Percentiles rank a stretch among this genome's conserved stretches.
Evolutionary conservation across 2,113 vertebrate genomes (phyloP).

Genomic region (Alectura lathami): DNA sequence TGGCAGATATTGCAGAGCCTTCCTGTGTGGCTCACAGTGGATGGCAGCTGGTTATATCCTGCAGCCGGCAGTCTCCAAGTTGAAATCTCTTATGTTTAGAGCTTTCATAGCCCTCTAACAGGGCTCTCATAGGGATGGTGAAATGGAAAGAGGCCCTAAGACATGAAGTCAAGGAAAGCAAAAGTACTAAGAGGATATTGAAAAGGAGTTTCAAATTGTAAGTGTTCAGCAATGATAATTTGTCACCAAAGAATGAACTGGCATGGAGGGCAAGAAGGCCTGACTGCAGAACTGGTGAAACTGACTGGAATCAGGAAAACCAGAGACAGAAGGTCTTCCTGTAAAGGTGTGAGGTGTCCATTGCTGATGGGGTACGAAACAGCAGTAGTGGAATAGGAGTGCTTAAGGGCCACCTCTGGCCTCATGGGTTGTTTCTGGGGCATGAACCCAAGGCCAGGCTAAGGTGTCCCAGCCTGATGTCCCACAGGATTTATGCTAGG

Average conservation of each 20-base stretch:
- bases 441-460: not conserved
- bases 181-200: not conserved
- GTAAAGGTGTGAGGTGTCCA: not conserved
- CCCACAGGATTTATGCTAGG: not conserved
- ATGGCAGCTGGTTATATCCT: not conserved
- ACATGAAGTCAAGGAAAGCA: not conserved
- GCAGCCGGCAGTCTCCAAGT: not conserved
- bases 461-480: rapidly evolving
- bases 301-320: not conserved
- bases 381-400: not conserved
- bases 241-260: not conserved
- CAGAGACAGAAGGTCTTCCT: not conserved
- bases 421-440: not conserved
- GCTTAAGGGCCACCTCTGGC: rapidly evolving
- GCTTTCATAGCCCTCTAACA: not conserved
- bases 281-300: not conserved
- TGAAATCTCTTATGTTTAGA: not conserved
- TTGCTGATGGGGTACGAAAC: not conserved
- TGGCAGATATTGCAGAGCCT: not conserved
- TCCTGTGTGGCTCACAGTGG: not conserved
- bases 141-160: rapidly evolving
- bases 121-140: no score
- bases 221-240: not conserved
- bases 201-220: not conserved
- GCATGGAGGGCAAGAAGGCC: not conserved